phyloP scores from a whole-genome alignment of 2,888 invertebrate genomes.

The Leucozona laternaria region DNA sequence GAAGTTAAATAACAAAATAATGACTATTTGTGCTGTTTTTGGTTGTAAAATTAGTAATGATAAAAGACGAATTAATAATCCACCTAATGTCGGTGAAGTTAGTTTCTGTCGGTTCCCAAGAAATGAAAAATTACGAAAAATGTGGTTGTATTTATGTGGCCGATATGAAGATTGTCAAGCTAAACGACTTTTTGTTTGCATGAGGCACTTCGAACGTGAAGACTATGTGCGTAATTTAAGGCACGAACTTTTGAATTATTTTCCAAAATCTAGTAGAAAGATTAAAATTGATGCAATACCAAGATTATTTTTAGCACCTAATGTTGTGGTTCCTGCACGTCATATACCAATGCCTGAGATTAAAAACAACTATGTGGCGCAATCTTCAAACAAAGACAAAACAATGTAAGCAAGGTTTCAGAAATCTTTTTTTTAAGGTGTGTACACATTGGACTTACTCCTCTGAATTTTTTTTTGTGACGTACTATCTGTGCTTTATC shows the following conservation, averaged over 20 bases:
- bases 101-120: conserved; percentile 21
- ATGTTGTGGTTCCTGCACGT: background rate
- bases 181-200: conserved; percentile 9
- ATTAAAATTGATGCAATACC: conserved; percentile 27
- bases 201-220: conserved; percentile 8
- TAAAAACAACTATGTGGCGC: too few species aligned
- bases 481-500: too few species aligned
- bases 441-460: too few species aligned
- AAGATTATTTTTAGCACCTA: background rate
- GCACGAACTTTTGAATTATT: conserved; percentile 21
- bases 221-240: conserved; percentile 18
- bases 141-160: background rate
- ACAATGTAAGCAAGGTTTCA: too few species aligned
- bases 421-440: too few species aligned
- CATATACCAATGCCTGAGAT: background rate
- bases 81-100: background rate
- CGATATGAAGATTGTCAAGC: background rate
- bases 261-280: conserved; percentile 4
- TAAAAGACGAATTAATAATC: background rate
- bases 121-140: background rate
- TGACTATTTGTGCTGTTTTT: conserved; percentile 13
- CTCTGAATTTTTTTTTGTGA: too few species aligned
- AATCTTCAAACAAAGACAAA: too few species aligned
- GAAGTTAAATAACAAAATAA: background rate
- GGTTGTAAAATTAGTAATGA: conserved; percentile 25